Evolutionary conservation across 2,888 invertebrate genomes (phyloP), one percentile per base, ranked within the genome.

Genomic region (Trichogramma dendrolimi): DNA sequence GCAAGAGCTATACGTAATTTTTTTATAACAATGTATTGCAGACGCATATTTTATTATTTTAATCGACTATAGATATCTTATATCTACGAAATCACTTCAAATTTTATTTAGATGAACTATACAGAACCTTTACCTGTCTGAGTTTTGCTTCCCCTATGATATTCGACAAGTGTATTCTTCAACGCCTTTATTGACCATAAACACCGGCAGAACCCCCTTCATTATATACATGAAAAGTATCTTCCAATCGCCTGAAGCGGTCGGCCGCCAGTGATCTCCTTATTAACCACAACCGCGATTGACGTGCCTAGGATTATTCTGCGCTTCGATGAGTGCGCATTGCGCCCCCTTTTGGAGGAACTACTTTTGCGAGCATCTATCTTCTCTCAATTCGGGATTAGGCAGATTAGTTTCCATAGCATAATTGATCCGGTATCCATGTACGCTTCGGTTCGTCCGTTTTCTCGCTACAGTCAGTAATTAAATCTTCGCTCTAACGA

Each of bases 271-370:
- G 70, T 74, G 75, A 78, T 79, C 77, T 78, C 75, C 78, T 79
- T 79, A 78, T 79, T 78, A 79, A 78, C 78, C 78, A 71, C 78
- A 76, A 72, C 71, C 76, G 76, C 72, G 78, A 78, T 77, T 78
- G 70, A 69, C 68, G 73, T 69, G 63, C 66, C 67, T 70, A 72
- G 74, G 75, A 77, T 77, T 77, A 78, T 72, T 70, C 71, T 67
- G 73, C 75, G 75, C 75, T 71, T 75, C 76, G 72, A 68, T 76
- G 62, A 46, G 58, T 56, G 46, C 27, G 27, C 27, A 27, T 27
- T 27, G 27, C 27, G 27, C 27, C 57, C 55, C 46, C 40, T 53
- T 66, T 62, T 63, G 63, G 60, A 27, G 27, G 27, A 27, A 27
- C 27, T 27, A 40, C 56, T n/a, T 42, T 40, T 14, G 39, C 59